Base-by-base conservation (phyloP, 2,888 invertebrate genomes). In the Pogonocherus hispidulus region DNA sequence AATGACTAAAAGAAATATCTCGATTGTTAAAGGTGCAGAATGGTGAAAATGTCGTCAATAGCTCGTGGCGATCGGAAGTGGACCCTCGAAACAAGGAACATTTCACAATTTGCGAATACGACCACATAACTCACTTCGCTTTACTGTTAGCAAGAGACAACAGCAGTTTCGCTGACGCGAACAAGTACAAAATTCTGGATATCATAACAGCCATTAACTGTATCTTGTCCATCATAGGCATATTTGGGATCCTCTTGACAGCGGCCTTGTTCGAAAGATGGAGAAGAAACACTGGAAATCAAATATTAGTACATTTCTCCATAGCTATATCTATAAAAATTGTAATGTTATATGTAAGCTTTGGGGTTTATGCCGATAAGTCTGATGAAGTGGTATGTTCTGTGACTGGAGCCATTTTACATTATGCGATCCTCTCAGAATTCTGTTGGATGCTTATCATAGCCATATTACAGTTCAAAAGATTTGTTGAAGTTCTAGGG, bases 381-480 rank as follows among this genome's bases (percentile, higher is more conserved):
- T 87, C 88, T 69, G 89, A 87, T 63, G 89, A 87, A 76, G 84
- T 88, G 19, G 87, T 87, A 86, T 81, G 89, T 27, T 87, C 88
- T 68, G 82, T 89, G 6, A 73, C 70, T 0, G 92, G 92, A 0
- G 87, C 89, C 0, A 75, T 88, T n/a, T 79, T 92, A n/a, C 92
- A 92, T 79, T 92, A 92, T 80, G 88, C 91, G 8, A 87, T 91
- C 27, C 80, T 92, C 11, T 88, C 90, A 0, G 90, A 92, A 1
- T 92, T 92, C 80, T 89, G 90, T 76, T 93, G 92, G 93, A 92
- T 92, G 91, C 82, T 92, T 46, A 90, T 92, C 2, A 91, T 92
- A 54, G 92, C 91, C 2, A 86, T 91, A 0, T 79, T 92, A 41
- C 92, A 92, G 57, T 92, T 92, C 78, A 87, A 91, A 63, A 86